Evolutionary conservation across 2,888 invertebrate species (phyloP), one percentile per base, ranked within the genome.

Genomic region (Xestia rhomboidea): DNA sequence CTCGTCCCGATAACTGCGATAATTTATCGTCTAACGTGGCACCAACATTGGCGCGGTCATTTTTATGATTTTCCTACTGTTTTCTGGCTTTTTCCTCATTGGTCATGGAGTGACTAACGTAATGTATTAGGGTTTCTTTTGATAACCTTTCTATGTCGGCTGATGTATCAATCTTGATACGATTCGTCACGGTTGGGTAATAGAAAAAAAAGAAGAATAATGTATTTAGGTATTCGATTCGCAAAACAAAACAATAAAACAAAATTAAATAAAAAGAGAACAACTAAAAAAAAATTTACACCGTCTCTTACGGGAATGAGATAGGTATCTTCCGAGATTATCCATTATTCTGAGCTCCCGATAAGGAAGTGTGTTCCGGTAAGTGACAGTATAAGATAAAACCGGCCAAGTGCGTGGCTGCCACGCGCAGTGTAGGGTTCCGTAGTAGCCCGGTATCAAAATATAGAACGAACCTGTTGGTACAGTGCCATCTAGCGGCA

Each of bases 11-110:
- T 49, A 51, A 68, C 64, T 71, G 77, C 68, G 60, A 71, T 46
- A 38, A 68, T 82, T 82, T 82, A 73, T 66, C 11, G 7, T 54
- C 51, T 21, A 67, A 74, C 44, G n/a, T 51, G 30, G 18, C 34
- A 44, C 41, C 7, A 30, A 60, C 46, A 49, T 6, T 8, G 18
- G 13, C 0, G 30, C 27, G 54, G 68, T 41, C 0, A 84, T 54
- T 80, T 84, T 80, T 69, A 81, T 72, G 34, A 69, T 57, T 64
- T 46, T 51, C 1, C 18, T 38, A 41, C 8, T 15, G 10, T 57
- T 38, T 68, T 24, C n/a, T 3, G 15, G 0, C 1, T 18, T 54
- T 67, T 75, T n/a, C 44, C 51, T 64, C 57, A 64, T 34, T 6
- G 34, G n/a, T 69, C 46, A 8, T n/a, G n/a, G 10, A 18, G 1